Evolutionary conservation across 1,140 invertebrate species (phyloP), one percentile per base, ranked within the genome.

Genomic region (Macrotrachela quadricornifera): DNA sequence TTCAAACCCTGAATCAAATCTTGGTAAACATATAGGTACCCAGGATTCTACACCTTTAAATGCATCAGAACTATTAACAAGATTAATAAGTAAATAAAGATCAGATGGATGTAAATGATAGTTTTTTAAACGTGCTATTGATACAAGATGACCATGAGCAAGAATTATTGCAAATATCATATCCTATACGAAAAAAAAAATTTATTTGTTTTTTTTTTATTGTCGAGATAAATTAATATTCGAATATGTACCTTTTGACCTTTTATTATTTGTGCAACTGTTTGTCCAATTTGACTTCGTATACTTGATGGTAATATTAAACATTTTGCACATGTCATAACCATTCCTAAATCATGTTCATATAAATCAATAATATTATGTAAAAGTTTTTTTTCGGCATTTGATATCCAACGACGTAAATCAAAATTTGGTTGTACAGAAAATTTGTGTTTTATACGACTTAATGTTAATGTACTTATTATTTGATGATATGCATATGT

Each of bases 1-100:
- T 39, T 36, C 43, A 51, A 59, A 78, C 76, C 72, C 75, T 8
- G 81, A 71, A 69, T 88, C 82, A 71, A 88, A 88, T 65, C 82
- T 81, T 39, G 85, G 85, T 57, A 88, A 71, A 71, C 85, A 95
- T 58, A 94, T 83, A 1, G 88, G 88, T 40, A 85, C 86, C 88
- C 88, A 94, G 63, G 84, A 86, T 68, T 94, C 87, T 0, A 82
- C 86, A 17, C 82, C 78, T 71, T 92, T 94, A 61, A 94, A 85
- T 6, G 83, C 85, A 68, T 94, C 85, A 0, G 86, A 86, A 58
- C 85, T 81, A 64, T 83, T 80, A 9, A 95, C 82, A 56, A 95
- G 72, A 70, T 94, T 95, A 61, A 90, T 83, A 57, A 95, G 78
- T 45, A 95, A 70, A 69, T 90, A 85, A 47, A 94, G 76, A 71